These are phyloP conservation scores for Timema podura DNA, from an alignment of 2,888 invertebrate genomes.

Conservation along the genomic window DNA sequence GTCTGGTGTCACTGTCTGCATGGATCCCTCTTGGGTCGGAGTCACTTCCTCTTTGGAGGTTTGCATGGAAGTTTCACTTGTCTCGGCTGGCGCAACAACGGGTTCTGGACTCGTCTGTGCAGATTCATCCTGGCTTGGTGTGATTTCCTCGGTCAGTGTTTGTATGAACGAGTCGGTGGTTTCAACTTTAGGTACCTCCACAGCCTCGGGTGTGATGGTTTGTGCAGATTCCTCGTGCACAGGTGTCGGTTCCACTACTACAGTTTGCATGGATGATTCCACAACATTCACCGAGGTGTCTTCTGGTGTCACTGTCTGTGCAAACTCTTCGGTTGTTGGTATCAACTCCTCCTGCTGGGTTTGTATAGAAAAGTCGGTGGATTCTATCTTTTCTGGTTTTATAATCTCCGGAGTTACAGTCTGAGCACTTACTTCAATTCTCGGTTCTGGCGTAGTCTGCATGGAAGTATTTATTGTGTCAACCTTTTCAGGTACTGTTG, in stretches of 20 bases:
- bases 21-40: conserved; percentile 15
- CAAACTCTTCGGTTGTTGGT: conserved; percentile 18
- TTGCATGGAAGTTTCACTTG: conserved; percentile 12
- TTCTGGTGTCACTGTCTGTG: conserved; percentile 19
- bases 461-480: conserved; percentile 32
- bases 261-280: conserved; percentile 15
- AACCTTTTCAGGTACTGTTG: conserved; percentile 39
- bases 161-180: conserved; percentile 16
- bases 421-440: conserved; percentile 27
- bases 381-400: conserved; percentile 15
- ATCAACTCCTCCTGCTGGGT: conserved; percentile 46
- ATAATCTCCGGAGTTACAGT: conserved; percentile 34
- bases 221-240: conserved; percentile 23
- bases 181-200: conserved; percentile 8
- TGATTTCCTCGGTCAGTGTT: conserved; percentile 39
- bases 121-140: conserved; percentile 34
- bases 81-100: conserved; percentile 13
- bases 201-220: conserved; percentile 21
- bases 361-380: conserved; percentile 45
- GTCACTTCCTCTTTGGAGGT: conserved; percentile 3
- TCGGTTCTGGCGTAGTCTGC: conserved; percentile 12
- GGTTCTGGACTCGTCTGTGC: conserved; percentile 27
- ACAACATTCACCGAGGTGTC: not conserved
- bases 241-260: conserved; percentile 5
- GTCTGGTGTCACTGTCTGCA: conserved; percentile 19